These are phyloP conservation scores for Cygnus atratus DNA, from an alignment of 2,113 vertebrate species.

Conservation along the genomic window DNA sequence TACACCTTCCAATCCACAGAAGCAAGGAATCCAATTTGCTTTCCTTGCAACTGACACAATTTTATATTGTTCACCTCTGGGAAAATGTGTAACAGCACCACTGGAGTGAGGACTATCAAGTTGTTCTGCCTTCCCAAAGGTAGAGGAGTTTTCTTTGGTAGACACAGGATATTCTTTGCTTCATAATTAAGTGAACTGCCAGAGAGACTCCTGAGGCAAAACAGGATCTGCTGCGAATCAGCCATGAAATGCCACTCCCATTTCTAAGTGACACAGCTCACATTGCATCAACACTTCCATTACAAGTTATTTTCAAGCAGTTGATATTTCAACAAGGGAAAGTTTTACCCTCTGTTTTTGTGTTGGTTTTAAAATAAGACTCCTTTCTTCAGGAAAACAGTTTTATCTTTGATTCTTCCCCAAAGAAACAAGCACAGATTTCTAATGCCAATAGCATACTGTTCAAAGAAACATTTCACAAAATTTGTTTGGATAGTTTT, in stretches of 20 bases:
- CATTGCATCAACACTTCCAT: not conserved
- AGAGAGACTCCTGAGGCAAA: not conserved
- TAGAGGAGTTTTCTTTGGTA: not conserved
- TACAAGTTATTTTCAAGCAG: not conserved
- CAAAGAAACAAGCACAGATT: not conserved
- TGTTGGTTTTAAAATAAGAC: not conserved
- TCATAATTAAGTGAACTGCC: not conserved
- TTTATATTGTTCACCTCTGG: not conserved
- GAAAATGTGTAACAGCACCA: fast-evolving
- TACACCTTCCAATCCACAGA: not conserved
- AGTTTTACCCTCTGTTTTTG: not conserved
- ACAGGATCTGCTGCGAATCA: not conserved
- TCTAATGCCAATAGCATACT: not conserved
- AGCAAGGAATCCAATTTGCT: not conserved
- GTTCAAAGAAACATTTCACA: not conserved
- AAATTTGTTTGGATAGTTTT: not conserved
- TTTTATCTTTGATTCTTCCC: not conserved
- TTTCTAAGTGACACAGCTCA: not conserved
- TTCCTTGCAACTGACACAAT: not conserved
- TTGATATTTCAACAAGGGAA: not conserved
- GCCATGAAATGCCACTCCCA: not conserved
- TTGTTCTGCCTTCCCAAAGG: not conserved
- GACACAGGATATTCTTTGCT: not conserved
- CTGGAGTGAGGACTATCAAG: not conserved
- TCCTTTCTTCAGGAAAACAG: not conserved